A percentile compares a stretch with the other conserved stretches of the same genome.
These are phyloP conservation scores for Onthophagus taurus DNA, from an alignment of 1,140 invertebrate species.

Conservation along the genomic window DNA sequence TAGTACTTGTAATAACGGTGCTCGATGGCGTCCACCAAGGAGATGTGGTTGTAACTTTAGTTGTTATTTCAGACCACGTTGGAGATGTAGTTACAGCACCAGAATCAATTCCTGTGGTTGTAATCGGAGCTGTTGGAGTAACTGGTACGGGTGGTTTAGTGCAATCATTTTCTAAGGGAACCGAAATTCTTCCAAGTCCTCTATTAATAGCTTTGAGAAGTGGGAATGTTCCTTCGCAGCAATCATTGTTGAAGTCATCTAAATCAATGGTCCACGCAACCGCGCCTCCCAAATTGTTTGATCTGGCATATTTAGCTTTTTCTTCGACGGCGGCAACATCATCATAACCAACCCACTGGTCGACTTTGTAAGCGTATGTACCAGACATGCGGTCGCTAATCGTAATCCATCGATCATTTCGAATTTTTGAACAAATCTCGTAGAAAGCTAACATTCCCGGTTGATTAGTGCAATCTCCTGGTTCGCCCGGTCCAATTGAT, in stretches of 20 bases:
- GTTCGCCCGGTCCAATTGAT: slow-evolving; percentile 58
- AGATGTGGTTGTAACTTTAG: slow-evolving; percentile 31
- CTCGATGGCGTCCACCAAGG: slow-evolving; percentile 25
- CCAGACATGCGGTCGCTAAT: slow-evolving; percentile 47
- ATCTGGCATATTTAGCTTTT: slow-evolving; percentile 67
- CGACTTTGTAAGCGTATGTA: slow-evolving; percentile 66
- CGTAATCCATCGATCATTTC: slow-evolving; percentile 49
- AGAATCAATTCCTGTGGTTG: slow-evolving; percentile 49
- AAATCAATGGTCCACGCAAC: slow-evolving; percentile 88
- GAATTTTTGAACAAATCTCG: slow-evolving; percentile 74
- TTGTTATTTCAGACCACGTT: slow-evolving; percentile 23
- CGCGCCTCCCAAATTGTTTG: slow-evolving; percentile 64
- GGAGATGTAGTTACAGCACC: slow-evolving; percentile 21
- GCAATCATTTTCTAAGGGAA: slow-evolving; percentile 48
- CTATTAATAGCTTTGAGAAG: slow-evolving; percentile 63
- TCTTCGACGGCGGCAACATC: slow-evolving; percentile 62
- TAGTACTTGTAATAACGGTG: slow-evolving; percentile 3
- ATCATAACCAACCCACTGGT: slow-evolving; percentile 90
- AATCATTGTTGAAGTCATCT: slow-evolving; percentile 78
- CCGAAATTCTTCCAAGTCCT: slow-evolving; percentile 56
- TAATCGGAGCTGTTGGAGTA: slow-evolving; percentile 59
- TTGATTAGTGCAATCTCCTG: slow-evolving; percentile 78
- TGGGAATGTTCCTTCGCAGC: slow-evolving; percentile 68
- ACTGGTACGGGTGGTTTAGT: slow-evolving; percentile 52
- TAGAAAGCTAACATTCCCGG: slow-evolving; percentile 84